Evolutionary conservation across 2,113 vertebrate species (phyloP), one percentile per base, ranked within the genome.

Genomic region (Trochalopteron elliotii): DNA sequence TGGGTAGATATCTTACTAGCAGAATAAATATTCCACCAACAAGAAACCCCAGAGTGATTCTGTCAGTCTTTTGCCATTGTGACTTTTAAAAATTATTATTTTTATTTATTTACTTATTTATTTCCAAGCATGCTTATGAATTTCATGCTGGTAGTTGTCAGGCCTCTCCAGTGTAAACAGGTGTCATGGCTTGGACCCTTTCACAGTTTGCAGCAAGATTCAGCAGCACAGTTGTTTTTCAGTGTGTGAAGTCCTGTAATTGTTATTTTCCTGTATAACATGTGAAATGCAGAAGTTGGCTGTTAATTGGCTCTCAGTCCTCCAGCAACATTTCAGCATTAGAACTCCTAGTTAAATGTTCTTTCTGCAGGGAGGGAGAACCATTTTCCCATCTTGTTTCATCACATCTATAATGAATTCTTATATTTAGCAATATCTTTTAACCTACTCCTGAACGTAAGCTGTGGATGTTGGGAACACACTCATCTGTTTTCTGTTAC

Each of bases 1-100:
- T 60, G 94, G 89, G 69, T 71, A 92, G 94, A 94, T 97, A 96
- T 63, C 89, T 74, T 78, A 75, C 86, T 81, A 92, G 52, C 0
- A 8, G 89, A 95, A 94, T 95, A 93, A 94, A 93, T 95, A 96
- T 94, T 93, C 89, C 59, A 81, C 94, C 75, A 83, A 27, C 65
- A 72, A 69, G 94, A 76, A 95, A 77, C 40, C 70, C 47, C 44
- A 70, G 89, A 86, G 86, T 0, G 1, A 70, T 92, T 92, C 83
- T 94, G 93, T 92, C 86, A 90, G 63, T 90, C 76, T 92, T 70
- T 70, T 84, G 42, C 89, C 47, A 37, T 83, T 39, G 40, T 81
- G 64, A 67, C 56, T 84, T 45, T 56, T 59, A 13, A 75, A 31
- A 45, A 60, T 83, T 52, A 56, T 79, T 87, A 67, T 69, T 77